Evolutionary conservation across 1,140 invertebrate genomes (phyloP), one percentile per base, ranked within the genome.

Genomic region (Philotrypesis tridentata): DNA sequence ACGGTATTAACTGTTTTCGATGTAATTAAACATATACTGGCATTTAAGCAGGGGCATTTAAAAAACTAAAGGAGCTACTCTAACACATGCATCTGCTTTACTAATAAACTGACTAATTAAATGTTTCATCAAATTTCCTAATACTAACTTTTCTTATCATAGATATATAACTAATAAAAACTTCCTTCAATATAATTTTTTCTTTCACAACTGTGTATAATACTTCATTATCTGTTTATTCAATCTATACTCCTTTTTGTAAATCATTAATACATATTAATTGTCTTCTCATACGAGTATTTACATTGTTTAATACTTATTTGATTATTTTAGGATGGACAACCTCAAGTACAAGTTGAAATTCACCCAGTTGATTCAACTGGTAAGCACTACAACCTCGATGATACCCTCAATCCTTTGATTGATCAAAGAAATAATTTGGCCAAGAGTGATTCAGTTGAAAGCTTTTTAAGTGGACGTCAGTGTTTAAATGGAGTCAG

Each of bases 401-500:
- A 90, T 37, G 85, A 89, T 68, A 85, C 82, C 74, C 68, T 85
- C 14, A 90, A 37, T 82, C 85, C 87, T 77, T 90, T 91, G 70
- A 84, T 81, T 23, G 89, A 87, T 85, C 79, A 87, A 83, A 82
- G 88, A 88, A 87, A 91, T 8, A 88, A 90, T 67, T 88, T 92
- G 9, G 87, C 91, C 1, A 95, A 96, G 90, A 92, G 93, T 27
- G 94, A 93, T 78, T 93, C 95, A 2, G 93, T 96, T 1, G 89
- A 94, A 80, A 95, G 94, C 31, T 97, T 98, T 86, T 90, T 98
- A 0, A 95, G 94, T 77, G 97, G 97, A 31, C 95, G 96, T 82
- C 95, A 96, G 87, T 98, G 97, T 88, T 90, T 97, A 7, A 93
- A 94, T 89, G 97, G 96, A 85, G 96, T 96, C 92, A 93, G 93